Conservation (phyloP, 1,140 invertebrate genomes). For the Leptinotarsa lineolata region DNA sequence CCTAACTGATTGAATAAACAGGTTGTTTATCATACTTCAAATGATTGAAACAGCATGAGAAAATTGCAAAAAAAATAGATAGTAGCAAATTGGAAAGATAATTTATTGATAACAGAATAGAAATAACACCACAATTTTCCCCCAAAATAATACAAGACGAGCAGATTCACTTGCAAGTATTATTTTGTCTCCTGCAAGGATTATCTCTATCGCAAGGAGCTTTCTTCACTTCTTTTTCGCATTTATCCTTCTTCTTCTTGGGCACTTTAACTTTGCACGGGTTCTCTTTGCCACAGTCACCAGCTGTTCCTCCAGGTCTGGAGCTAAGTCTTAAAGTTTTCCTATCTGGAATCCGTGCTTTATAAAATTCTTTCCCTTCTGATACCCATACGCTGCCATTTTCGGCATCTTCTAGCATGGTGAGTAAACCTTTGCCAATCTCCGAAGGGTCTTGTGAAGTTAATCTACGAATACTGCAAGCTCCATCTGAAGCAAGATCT, state of each 20-base stretch:
- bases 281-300: not conserved
- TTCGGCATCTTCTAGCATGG: slow-evolving; percentile 58
- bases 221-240: slow-evolving; percentile 1
- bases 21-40: too few relatives aligned
- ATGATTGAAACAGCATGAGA: too few relatives aligned
- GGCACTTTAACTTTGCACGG: not conserved
- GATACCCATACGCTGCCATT: slow-evolving; percentile 61
- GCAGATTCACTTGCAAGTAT: slow-evolving; percentile 1
- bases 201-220: slow-evolving; percentile 4
- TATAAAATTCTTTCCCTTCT: slow-evolving; percentile 59
- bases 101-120: too few relatives aligned
- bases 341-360: slow-evolving; percentile 56
- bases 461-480: not conserved
- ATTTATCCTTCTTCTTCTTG: slow-evolving; percentile 11
- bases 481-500: not conserved
- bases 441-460: not conserved
- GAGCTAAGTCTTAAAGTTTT: not conserved
- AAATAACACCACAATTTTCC: too few relatives aligned
- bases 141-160: not conserved
- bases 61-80: too few relatives aligned
- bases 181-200: slow-evolving; percentile 10
- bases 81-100: too few relatives aligned
- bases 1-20: too few relatives aligned
- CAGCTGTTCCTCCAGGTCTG: not conserved
- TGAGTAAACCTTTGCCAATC: slow-evolving; percentile 58